Evolutionary conservation across 2,113 vertebrate species (phyloP).

Genomic region (Crotalus viridis): DNA sequence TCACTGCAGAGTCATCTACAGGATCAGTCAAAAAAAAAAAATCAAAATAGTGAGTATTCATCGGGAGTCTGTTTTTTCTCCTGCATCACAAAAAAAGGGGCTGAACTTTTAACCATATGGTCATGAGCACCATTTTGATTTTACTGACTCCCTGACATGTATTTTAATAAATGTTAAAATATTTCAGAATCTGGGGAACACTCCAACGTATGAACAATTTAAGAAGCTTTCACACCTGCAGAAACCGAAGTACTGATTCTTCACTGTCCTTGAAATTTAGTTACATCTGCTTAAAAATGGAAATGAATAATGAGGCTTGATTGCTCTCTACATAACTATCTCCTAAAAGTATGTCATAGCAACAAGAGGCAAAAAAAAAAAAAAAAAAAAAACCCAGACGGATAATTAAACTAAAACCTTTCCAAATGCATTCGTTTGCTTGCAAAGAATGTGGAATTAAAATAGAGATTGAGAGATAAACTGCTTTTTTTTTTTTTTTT

Average conservation of each 20-base stretch:
- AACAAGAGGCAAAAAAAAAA: not conserved
- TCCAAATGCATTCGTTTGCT: not conserved
- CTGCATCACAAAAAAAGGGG: not conserved
- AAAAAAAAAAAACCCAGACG: not conserved
- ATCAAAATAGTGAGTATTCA: not conserved
- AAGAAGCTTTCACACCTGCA: constrained; percentile 15
- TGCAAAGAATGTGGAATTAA: not conserved
- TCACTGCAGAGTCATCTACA: not conserved
- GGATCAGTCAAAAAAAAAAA: not conserved
- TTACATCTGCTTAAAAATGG: not conserved
- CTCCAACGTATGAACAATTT: not conserved
- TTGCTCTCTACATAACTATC: not conserved
- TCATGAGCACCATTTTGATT: not conserved
- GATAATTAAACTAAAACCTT: not conserved
- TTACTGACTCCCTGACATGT: not conserved
- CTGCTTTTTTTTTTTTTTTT: not conserved
- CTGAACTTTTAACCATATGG: not conserved
- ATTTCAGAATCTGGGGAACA: not conserved
- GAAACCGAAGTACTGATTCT: rapidly evolving
- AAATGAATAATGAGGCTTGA: not conserved
- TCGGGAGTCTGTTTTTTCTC: not conserved
- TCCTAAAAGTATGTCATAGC: not conserved
- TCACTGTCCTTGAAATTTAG: not conserved
- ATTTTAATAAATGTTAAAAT: not conserved
- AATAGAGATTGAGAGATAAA: not conserved